A percentile compares a stretch with the other conserved stretches of the same genome.
Evolutionary conservation across 2,113 vertebrate species (phyloP).

Genomic region (Synchiropus splendidus): DNA sequence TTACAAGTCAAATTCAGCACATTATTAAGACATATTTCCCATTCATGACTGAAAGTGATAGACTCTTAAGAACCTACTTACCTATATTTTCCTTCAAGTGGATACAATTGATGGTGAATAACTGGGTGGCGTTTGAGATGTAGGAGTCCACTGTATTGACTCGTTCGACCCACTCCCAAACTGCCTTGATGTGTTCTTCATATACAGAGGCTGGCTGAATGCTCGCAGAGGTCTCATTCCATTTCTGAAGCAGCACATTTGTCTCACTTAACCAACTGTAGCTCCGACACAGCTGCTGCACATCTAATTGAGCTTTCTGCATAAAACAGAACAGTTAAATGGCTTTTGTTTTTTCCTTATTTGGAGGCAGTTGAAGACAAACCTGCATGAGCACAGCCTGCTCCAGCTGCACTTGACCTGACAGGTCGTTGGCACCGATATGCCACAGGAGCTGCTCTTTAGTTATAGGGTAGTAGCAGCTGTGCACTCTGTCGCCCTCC

Average conservation of each 20-base stretch:
- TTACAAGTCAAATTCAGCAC: no score
- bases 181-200: conserved; percentile 37
- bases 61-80: no score
- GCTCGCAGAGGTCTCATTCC: conserved; percentile 51
- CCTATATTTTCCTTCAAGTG: conserved; percentile 51
- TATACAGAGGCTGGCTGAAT: conserved; percentile 50
- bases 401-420: conserved; percentile 38
- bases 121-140: conserved; percentile 54
- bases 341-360: not conserved
- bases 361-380: not conserved
- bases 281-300: conserved; percentile 49
- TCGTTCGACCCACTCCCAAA: conserved; percentile 51
- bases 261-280: conserved; percentile 59
- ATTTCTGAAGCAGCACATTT: conserved; percentile 49
- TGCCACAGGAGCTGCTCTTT: conserved; percentile 60
- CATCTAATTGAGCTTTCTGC: conserved; percentile 60
- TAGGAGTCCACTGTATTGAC: conserved; percentile 28
- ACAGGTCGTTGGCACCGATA: conserved; percentile 36
- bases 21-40: no score
- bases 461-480: conserved; percentile 48
- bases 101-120: conserved; percentile 60
- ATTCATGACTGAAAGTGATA: no score
- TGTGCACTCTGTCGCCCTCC: conserved; percentile 42
- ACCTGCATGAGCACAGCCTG: conserved; percentile 55
- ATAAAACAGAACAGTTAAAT: not conserved